Evolutionary conservation across 2,797 vertebrate species (phyloP).

Genomic region (Amphiprion clarkii): DNA sequence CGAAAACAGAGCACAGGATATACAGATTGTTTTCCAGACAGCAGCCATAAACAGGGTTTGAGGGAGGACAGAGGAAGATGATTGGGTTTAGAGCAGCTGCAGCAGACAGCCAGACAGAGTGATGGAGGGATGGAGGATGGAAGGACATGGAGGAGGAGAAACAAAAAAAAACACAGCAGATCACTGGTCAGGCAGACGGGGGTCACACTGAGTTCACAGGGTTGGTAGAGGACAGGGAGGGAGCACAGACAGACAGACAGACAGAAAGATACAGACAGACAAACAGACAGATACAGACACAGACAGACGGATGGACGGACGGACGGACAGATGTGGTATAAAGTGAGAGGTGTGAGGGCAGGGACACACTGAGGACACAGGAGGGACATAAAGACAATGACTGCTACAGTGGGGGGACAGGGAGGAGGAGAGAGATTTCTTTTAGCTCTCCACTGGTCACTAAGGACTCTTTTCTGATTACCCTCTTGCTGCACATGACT

Average conservation of each 20-base stretch:
- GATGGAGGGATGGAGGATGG: neutral
- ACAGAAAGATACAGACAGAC: no score
- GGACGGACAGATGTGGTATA: neutral
- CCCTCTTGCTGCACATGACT: no score
- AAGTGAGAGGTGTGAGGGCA: neutral
- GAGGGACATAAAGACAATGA: neutral
- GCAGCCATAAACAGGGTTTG: neutral
- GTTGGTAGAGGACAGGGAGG: conserved; percentile 17
- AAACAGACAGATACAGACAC: no score
- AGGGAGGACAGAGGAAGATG: neutral
- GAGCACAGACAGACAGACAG: neutral
- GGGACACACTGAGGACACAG: conserved; percentile 30
- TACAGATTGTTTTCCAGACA: neutral
- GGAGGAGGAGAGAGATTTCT: no score
- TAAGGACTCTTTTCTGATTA: no score
- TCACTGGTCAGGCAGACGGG: conserved; percentile 30
- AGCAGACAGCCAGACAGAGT: conserved; percentile 25
- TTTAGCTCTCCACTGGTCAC: no score
- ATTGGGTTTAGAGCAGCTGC: conserved; percentile 5
- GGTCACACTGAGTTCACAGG: conserved; percentile 40
- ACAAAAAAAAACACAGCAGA: conserved; percentile 29
- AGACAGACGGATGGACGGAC: no score
- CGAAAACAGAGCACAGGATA: neutral
- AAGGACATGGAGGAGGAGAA: neutral
- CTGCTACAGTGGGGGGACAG: no score